Evolutionary conservation across 2,888 invertebrate genomes (phyloP).

Genomic region (Mechanitis messenoides): DNA sequence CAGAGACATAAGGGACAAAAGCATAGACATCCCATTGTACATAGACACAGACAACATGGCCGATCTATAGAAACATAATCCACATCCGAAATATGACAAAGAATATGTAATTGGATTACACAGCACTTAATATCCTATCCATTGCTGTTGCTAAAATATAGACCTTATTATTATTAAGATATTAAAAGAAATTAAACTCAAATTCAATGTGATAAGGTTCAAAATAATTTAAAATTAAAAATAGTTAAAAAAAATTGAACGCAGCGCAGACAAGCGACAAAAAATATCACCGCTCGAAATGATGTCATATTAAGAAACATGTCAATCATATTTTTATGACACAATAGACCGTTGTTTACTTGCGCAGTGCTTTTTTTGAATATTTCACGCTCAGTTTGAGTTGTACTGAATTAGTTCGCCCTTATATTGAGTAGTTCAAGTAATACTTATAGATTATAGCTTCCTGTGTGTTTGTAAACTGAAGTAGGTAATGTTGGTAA

Average conservation of each 20-base stretch:
- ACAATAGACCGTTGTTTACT: slow-evolving; percentile 66
- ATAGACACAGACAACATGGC: slow-evolving; percentile 65
- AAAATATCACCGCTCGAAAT: slow-evolving; percentile 74
- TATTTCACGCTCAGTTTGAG: slow-evolving; percentile 71
- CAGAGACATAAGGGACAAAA: slow-evolving; percentile 57
- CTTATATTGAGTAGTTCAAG: slow-evolving; percentile 39
- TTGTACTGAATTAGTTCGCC: slow-evolving; percentile 45
- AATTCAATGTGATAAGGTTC: background rate
- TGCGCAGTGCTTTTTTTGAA: slow-evolving; percentile 61
- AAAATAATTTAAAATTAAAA: slow-evolving; percentile 13
- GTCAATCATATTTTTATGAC: slow-evolving; percentile 75
- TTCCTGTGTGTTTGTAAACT: slow-evolving; percentile 4
- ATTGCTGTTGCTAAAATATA: slow-evolving; percentile 39
- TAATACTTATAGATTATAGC: background rate
- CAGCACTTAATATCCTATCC: slow-evolving; percentile 70
- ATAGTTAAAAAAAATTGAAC: slow-evolving; percentile 27
- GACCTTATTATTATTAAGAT: slow-evolving; percentile 31
- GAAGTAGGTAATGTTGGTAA: too few relatives aligned
- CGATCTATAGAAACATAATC: slow-evolving; percentile 72
- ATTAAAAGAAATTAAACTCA: slow-evolving; percentile 24
- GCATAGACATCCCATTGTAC: slow-evolving; percentile 61
- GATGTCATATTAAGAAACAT: slow-evolving; percentile 77
- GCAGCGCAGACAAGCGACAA: slow-evolving; percentile 61
- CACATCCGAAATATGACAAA: slow-evolving; percentile 73
- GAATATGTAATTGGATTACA: slow-evolving; percentile 73